Base-by-base conservation (phyloP, 2,888 invertebrate species). In the Dexiosoma caninum region DNA sequence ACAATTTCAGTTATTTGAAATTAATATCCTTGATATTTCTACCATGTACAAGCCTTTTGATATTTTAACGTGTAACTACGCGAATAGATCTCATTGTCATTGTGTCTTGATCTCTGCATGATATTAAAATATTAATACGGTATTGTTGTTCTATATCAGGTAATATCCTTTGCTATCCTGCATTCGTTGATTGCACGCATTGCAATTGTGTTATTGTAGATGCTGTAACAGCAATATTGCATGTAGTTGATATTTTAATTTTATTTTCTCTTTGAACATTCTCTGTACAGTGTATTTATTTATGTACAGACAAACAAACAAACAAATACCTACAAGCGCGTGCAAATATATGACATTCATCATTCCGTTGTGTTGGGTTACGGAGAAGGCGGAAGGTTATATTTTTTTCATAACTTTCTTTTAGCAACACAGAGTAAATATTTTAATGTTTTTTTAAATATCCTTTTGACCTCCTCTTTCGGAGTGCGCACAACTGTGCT, bases 121-220 rank as follows among this genome's bases (percentile, higher is more conserved):
- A 4, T 10, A n/a, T n/a, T n/a, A n/a, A 32, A 35, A 53, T n/a
- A 51, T n/a, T n/a, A n/a, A 60, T 42, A 40, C 4, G 6, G 12
- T 8, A 49, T 21, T 16, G 3, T 40, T 40, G 59, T 60, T 71
- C 2, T 59, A 51, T 40, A 40, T 16, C 49, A 60, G 40, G 30
- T 71, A 27, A 51, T n/a, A 71, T 71, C 40, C 49, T 30, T 71
- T 60, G 71, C 32, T 53, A 23, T 53, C 60, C 51, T 53, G 32
- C 60, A 53, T 49, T 51, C 21, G 19, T 53, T 71, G 40, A 42
- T 42, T 71, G 51, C 49, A 51, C 27, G 14, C 46, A 4, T 6
- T 44, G 21, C 14, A 21, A 21, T 71, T 51, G 60, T 51, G 3
- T 71, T 51, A 19, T 53, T 67, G 16, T 40, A 27, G 53, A 12